phyloP scores from a whole-genome alignment of 2,113 vertebrate species.

The Cyprinodon brontotheroides region DNA sequence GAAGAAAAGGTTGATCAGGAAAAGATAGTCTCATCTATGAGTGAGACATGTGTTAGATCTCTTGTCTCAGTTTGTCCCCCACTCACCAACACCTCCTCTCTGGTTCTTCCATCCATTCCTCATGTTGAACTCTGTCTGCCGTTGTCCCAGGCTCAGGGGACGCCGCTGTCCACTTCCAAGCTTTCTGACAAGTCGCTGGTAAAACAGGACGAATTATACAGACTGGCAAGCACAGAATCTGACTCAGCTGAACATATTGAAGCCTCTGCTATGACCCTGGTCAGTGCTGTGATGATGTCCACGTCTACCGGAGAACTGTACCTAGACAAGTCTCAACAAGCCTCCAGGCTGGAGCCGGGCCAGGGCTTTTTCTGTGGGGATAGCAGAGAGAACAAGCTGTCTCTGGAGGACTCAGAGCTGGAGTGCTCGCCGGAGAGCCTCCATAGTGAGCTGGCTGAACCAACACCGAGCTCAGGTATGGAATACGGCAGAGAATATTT shows the following conservation, averaged over 20 bases:
- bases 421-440: slow-evolving; percentile 72
- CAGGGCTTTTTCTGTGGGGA: slow-evolving; percentile 59
- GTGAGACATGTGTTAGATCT: slow-evolving; percentile 52
- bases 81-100: slow-evolving; percentile 35
- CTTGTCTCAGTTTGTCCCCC: slow-evolving; percentile 49
- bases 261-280: slow-evolving; percentile 34
- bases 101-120: slow-evolving; percentile 51
- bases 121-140: slow-evolving; percentile 71
- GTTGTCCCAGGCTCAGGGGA: slow-evolving; percentile 56
- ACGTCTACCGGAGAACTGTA: slow-evolving; percentile 58
- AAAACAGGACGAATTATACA: slow-evolving; percentile 51
- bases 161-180: slow-evolving; percentile 40
- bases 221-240: slow-evolving; percentile 79
- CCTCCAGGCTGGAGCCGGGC: slow-evolving; percentile 33
- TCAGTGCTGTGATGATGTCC: slow-evolving; percentile 56
- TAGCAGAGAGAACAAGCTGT: slow-evolving; percentile 65
- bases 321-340: slow-evolving; percentile 46
- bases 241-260: slow-evolving; percentile 39
- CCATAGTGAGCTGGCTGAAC: slow-evolving; percentile 74
- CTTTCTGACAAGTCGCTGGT: slow-evolving; percentile 27
- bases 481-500: background rate
- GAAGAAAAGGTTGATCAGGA: slow-evolving; percentile 33
- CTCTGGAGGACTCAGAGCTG: slow-evolving; percentile 49
- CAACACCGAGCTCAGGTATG: slow-evolving; percentile 77
- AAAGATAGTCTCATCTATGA: slow-evolving; percentile 63